These are phyloP conservation scores for Baryphthengus martii DNA, from an alignment of 2,113 vertebrate species.

Conservation along the genomic window DNA sequence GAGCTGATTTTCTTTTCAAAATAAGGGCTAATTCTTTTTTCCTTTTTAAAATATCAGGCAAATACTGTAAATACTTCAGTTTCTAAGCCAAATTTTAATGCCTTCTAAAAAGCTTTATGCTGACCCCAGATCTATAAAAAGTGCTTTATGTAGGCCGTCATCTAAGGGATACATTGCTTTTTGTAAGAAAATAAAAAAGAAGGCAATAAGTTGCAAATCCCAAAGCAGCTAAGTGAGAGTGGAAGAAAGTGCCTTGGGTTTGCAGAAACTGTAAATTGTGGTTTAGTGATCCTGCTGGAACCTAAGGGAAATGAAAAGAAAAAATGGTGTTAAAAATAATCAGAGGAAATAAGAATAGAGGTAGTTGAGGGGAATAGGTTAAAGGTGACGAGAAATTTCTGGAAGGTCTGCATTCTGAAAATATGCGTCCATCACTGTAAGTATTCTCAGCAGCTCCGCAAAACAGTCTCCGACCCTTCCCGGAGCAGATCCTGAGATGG, in stretches of 20 bases:
- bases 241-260: slow-evolving; percentile 58
- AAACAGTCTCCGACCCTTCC: not conserved
- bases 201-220: slow-evolving; percentile 75
- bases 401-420: not conserved
- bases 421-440: not conserved
- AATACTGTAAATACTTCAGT: not conserved
- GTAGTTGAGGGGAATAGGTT: not conserved
- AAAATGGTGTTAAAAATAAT: slow-evolving; percentile 65
- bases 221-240: slow-evolving; percentile 70
- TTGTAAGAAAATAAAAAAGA: slow-evolving; percentile 68
- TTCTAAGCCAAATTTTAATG: slow-evolving; percentile 51
- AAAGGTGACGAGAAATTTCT: not conserved
- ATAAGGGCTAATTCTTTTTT: not conserved
- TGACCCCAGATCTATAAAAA: slow-evolving; percentile 58
- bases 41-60: not conserved
- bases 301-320: slow-evolving; percentile 56
- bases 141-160: slow-evolving; percentile 58
- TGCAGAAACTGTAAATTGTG: slow-evolving; percentile 72
- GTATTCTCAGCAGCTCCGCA: not conserved
- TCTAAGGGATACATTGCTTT: slow-evolving; percentile 59
- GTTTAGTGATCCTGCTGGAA: slow-evolving; percentile 67
- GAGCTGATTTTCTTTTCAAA: not conserved
- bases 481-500: not conserved
- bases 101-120: slow-evolving; percentile 24
- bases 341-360: not conserved